Percentiles rank a stretch among this genome's conserved stretches.
phyloP scores from a whole-genome alignment of 30 jellyfish, hydroid and myxozoan genomes.

The Turritopsis dohrnii region DNA sequence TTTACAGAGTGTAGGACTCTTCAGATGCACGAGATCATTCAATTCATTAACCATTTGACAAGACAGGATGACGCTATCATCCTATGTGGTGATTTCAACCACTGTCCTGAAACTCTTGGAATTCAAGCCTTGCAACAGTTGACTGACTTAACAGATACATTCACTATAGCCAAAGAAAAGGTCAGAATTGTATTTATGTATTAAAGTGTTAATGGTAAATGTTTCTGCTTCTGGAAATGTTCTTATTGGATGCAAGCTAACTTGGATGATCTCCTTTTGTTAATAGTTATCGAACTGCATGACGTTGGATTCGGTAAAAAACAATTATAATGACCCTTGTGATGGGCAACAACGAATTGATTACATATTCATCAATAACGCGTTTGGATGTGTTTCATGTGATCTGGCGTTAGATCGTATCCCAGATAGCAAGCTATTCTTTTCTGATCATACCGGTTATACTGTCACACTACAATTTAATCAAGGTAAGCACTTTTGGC shows the following conservation, averaged over 20 bases:
- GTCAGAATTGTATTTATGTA: slow-evolving; percentile 16
- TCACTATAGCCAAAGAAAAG: slow-evolving; percentile 40
- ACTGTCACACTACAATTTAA: slow-evolving; percentile 32
- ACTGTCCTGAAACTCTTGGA: slow-evolving; percentile 63
- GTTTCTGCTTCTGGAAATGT: too few species aligned
- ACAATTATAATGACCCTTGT: slow-evolving; percentile 33
- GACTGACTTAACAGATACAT: slow-evolving; percentile 47
- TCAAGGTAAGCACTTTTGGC: slow-evolving; percentile 17
- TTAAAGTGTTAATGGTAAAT: too few species aligned
- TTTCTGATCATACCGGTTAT: slow-evolving; percentile 84
- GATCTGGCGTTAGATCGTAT: slow-evolving; percentile 44
- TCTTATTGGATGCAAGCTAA: too few species aligned
- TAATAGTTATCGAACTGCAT: slow-evolving; percentile 30
- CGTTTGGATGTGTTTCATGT: slow-evolving; percentile 30
- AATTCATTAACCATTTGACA: slow-evolving; percentile 43
- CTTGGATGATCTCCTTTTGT: neutral
- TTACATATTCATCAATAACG: slow-evolving; percentile 42
- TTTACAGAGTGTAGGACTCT: slow-evolving; percentile 71
- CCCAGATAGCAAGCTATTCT: slow-evolving; percentile 47
- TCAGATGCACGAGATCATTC: slow-evolving; percentile 62
- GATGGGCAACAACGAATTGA: slow-evolving; percentile 64
- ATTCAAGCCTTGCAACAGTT: slow-evolving; percentile 35
- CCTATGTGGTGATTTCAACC: slow-evolving; percentile 85
- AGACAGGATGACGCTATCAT: slow-evolving; percentile 70
- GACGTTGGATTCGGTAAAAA: slow-evolving; percentile 40